A percentile compares a stretch with the other conserved stretches of the same genome.
These are phyloP conservation scores for Hepsetus odoe DNA, from an alignment of 2,113 vertebrate genomes.

Conservation along the genomic window DNA sequence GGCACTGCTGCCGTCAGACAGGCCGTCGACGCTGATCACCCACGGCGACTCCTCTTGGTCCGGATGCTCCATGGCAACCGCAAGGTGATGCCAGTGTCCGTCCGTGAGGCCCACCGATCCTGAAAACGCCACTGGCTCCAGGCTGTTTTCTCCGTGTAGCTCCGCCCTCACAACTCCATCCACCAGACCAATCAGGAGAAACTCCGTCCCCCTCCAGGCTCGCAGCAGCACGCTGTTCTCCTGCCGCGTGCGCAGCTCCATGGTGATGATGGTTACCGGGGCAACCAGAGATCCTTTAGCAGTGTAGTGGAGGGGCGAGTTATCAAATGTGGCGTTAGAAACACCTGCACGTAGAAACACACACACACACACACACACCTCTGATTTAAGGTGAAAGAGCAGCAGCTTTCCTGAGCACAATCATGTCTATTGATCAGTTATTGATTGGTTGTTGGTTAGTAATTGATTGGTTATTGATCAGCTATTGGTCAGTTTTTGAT, in stretches of 20 bases:
- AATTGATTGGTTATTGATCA: no score
- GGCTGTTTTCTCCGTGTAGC: conserved; percentile 75
- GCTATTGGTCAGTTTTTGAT: no score
- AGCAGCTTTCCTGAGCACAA: no score
- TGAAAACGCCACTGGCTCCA: conserved; percentile 70
- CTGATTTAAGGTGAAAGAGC: no score
- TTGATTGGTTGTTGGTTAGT: no score
- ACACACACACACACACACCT: no score
- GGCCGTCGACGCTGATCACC: conserved; percentile 79
- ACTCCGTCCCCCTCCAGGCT: conserved; percentile 71
- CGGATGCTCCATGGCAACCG: conserved; percentile 75
- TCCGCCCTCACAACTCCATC: conserved; percentile 77
- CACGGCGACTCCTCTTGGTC: conserved; percentile 69
- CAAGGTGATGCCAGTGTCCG: conserved; percentile 84
- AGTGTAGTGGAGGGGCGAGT: conserved; percentile 74
- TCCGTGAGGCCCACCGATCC: conserved; percentile 73
- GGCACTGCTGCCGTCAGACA: conserved; percentile 69
- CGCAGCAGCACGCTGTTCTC: conserved; percentile 80
- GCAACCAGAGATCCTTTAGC: conserved; percentile 68
- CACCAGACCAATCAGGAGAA: conserved; percentile 78
- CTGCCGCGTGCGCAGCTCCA: conserved; percentile 87
- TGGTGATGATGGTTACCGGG: conserved; percentile 73
- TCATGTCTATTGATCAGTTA: no score
- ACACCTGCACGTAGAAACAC: conserved; percentile 75
- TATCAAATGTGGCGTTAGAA: conserved; percentile 83